Evolutionary conservation across 2,113 vertebrate genomes (phyloP), one percentile per base, ranked within the genome.

Genomic region (Nyctibius bracteatus): DNA sequence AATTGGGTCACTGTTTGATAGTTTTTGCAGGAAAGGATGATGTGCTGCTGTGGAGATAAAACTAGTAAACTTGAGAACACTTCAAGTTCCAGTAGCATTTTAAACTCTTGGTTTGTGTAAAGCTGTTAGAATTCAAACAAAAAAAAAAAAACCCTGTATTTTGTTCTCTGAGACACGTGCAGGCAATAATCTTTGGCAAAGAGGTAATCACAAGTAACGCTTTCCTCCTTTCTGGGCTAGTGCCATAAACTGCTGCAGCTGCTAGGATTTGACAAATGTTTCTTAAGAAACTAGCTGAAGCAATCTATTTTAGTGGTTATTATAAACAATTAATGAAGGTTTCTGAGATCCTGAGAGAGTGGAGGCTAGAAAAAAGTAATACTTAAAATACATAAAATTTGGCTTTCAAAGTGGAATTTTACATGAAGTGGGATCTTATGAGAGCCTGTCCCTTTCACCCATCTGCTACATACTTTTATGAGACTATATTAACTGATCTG

Each of bases 401-500:
- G 35, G 3, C 30, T 94, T 87, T 62, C 8, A 24, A 37, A 74
- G 44, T 1, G 0, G 21, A 73, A n/a, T 79, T 93, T 14, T 24
- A 12, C 59, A 35, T 55, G 8, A 70, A 52, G 37, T 73, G 43
- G 28, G 18, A 49, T 57, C 37, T 78, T 62, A 39, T 2, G 22
- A 67, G 19, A 90, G 16, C 37, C 43, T 92, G 16, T 62, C 51
- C 33, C 15, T 95, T n/a, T n/a, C 43, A 66, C 12, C 10, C 5
- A 4, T 71, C 30, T 79, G 61, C 47, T 74, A 3, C 6, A 3
- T 46, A 31, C n/a, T 84, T 86, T 21, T 23, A 0, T 67, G 43
- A 73, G 23, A 22, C 49, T 35, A 0, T 65, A 17, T 44, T 35
- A 43, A 46, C 31, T 1, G 4, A 0, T 71, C 9, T 33, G 18